Percentiles rank a stretch among this genome's conserved stretches.
These are phyloP conservation scores for Melanargia galathea DNA, from an alignment of 2,888 invertebrate genomes.

Conservation along the genomic window DNA sequence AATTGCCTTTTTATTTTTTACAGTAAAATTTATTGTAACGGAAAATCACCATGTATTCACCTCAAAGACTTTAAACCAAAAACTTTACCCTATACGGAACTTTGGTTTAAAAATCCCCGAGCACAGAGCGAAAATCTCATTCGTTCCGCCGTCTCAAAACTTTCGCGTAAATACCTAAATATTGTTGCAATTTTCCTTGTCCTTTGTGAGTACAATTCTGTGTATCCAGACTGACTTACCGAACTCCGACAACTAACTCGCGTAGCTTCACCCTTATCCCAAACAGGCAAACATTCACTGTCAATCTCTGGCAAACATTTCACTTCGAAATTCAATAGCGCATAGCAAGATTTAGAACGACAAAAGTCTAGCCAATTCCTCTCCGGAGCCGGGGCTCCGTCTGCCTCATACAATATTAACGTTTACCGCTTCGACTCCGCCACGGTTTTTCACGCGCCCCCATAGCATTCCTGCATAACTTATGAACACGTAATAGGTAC, in stretches of 20 bases:
- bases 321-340: slow-evolving; percentile 64
- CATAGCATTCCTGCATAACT: slow-evolving; percentile 71
- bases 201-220: slow-evolving; percentile 36
- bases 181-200: slow-evolving; percentile 36
- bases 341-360: slow-evolving; percentile 62
- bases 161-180: slow-evolving; percentile 32
- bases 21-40: no score
- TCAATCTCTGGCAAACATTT: slow-evolving; percentile 64
- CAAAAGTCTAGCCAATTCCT: slow-evolving; percentile 68
- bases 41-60: no score
- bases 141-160: slow-evolving; percentile 25
- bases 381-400: slow-evolving; percentile 55
- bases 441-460: slow-evolving; percentile 74
- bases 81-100: not conserved
- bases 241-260: slow-evolving; percentile 39
- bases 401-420: slow-evolving; percentile 77
- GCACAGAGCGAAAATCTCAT: slow-evolving; percentile 31
- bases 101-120: slow-evolving; percentile 5
- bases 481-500: slow-evolving; percentile 75
- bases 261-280: slow-evolving; percentile 43
- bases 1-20: not conserved
- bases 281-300: slow-evolving; percentile 60
- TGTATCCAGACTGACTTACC: slow-evolving; percentile 39
- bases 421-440: slow-evolving; percentile 54
- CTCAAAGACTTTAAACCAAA: not conserved